A percentile compares a stretch with the other conserved stretches of the same genome.
Evolutionary conservation across 2,113 vertebrate genomes (phyloP).

Genomic region (Cichladusa arquata): DNA sequence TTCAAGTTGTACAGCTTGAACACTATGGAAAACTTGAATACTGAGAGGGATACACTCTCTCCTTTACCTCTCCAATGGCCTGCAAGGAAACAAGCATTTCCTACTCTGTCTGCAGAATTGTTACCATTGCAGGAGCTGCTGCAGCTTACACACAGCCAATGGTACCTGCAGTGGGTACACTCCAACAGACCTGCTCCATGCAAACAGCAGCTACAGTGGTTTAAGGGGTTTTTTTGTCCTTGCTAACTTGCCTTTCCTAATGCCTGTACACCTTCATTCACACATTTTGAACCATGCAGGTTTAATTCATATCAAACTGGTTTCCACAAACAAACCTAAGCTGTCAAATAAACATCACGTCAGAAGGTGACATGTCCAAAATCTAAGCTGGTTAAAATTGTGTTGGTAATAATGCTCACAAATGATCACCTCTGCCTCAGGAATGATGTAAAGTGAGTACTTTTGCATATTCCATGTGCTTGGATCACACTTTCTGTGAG

Average conservation of each 20-base stretch:
- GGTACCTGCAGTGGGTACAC: no score
- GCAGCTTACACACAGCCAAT: rapidly evolving
- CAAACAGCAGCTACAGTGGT: background rate
- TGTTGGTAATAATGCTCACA: background rate
- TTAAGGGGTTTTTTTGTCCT: background rate
- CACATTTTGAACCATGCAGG: background rate
- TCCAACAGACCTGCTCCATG: background rate
- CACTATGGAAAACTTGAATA: background rate
- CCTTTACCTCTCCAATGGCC: background rate
- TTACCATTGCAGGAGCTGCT: background rate
- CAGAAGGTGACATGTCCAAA: background rate
- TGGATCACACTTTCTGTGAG: background rate
- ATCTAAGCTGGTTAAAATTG: background rate
- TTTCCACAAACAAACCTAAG: background rate
- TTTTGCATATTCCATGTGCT: background rate
- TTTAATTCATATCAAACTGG: background rate
- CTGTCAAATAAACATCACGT: background rate
- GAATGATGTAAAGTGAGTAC: background rate
- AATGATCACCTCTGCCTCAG: background rate
- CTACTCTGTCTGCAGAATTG: background rate
- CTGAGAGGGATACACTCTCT: background rate
- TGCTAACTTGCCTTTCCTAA: background rate
- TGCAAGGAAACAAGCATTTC: background rate
- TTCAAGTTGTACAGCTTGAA: background rate
- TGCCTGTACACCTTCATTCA: background rate